phyloP scores from a whole-genome alignment of 92 coral and sea anemone genomes.

The Siderastrea radians region DNA sequence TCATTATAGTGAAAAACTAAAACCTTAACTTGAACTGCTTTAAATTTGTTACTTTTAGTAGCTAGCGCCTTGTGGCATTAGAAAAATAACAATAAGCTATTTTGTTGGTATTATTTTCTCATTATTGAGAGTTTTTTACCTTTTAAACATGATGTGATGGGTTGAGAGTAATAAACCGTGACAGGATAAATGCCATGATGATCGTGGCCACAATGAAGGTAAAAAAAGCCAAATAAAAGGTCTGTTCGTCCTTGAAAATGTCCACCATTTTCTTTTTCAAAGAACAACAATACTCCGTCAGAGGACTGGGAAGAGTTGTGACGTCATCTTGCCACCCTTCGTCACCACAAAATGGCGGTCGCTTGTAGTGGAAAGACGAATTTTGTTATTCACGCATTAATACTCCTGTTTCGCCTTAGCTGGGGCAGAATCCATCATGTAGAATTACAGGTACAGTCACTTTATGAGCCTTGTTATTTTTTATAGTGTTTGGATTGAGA shows the following conservation, averaged over 20 bases:
- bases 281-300: neutral
- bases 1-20: too few relatives aligned
- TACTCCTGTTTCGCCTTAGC: conserved; percentile 30
- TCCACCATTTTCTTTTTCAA: conserved; percentile 33
- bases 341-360: conserved; percentile 80
- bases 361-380: conserved; percentile 17
- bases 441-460: conserved; percentile 40
- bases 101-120: neutral
- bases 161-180: conserved; percentile 87
- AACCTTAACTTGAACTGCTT: too few relatives aligned
- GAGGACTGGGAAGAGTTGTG: conserved; percentile 43
- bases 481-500: neutral
- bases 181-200: conserved; percentile 81
- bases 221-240: conserved; percentile 87
- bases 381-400: conserved; percentile 39
- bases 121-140: neutral
- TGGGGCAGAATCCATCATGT: conserved; percentile 54
- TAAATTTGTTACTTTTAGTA: too few relatives aligned
- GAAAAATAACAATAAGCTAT: neutral
- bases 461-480: neutral
- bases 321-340: conserved; percentile 69
- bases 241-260: conserved; percentile 80
- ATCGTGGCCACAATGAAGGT: conserved; percentile 85
- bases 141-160: conserved; percentile 86
- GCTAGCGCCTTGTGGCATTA: too few relatives aligned